Evolutionary conservation across 2,113 vertebrate species (phyloP).

Genomic region (Paratilapia polleni): DNA sequence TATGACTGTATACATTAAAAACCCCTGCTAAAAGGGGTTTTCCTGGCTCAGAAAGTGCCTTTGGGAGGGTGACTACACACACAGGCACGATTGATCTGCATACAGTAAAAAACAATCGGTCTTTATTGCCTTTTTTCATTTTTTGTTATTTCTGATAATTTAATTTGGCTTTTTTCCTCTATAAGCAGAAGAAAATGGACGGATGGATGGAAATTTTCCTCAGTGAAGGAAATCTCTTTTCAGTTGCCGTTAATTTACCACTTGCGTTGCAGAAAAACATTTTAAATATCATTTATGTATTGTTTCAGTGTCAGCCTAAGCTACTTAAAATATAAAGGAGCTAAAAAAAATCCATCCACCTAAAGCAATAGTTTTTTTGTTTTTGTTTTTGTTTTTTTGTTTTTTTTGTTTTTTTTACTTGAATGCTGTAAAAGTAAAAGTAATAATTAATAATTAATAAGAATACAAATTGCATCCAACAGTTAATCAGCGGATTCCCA

Average conservation of each 20-base stretch:
- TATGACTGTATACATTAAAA: background rate
- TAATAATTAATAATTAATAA: background rate
- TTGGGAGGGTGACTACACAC: background rate
- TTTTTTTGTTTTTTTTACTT: too few species aligned
- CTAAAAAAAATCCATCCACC: background rate
- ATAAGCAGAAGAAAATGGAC: too few species aligned
- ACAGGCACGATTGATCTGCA: background rate
- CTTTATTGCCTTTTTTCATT: background rate
- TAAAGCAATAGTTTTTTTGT: background rate
- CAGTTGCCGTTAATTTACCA: background rate
- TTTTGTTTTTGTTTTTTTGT: too few species aligned
- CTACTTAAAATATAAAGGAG: background rate
- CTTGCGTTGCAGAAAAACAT: background rate
- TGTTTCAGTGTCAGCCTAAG: background rate
- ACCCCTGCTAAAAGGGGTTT: fast-evolving
- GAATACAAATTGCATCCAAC: background rate
- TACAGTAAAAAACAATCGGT: background rate
- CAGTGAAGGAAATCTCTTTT: background rate
- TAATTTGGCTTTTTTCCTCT: background rate
- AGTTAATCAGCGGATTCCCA: background rate
- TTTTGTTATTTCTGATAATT: too few species aligned
- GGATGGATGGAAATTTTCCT: background rate
- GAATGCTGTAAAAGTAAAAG: background rate
- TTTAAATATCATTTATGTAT: background rate
- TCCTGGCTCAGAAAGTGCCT: background rate